A percentile compares a stretch with the other conserved stretches of the same genome.
Evolutionary conservation across 2,888 invertebrate species (phyloP).

Genomic region (Leucania comma): DNA sequence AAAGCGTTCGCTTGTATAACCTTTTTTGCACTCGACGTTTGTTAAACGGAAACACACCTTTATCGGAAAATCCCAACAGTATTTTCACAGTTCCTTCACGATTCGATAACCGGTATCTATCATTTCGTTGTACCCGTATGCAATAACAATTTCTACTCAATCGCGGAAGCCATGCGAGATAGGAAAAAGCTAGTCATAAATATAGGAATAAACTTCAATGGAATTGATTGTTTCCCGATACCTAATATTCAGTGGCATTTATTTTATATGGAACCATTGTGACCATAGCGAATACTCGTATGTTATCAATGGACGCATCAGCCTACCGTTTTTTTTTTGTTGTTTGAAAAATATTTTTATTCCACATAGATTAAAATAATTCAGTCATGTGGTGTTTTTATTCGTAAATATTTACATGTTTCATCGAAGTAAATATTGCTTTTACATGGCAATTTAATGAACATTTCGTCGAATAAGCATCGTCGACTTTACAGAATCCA

Average conservation of each 20-base stretch:
- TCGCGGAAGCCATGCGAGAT: conserved; percentile 39
- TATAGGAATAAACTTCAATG: conserved; percentile 50
- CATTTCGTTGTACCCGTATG: conserved; percentile 41
- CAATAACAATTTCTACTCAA: conserved; percentile 49
- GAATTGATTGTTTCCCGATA: conserved; percentile 56
- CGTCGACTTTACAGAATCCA: conserved; percentile 16
- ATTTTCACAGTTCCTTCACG: conserved; percentile 40
- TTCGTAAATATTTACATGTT: too few species aligned
- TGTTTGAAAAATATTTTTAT: conserved; percentile 2
- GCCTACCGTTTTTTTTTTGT: conserved; percentile 11
- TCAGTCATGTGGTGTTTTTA: neutral
- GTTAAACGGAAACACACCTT: conserved; percentile 45
- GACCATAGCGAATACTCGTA: conserved; percentile 28
- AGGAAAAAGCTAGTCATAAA: conserved; percentile 45
- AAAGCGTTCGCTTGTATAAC: conserved; percentile 30
- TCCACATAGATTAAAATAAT: conserved; percentile 7
- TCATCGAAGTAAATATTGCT: conserved; percentile 3
- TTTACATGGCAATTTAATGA: conserved; percentile 13
- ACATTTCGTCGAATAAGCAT: neutral
- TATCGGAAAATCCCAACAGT: conserved; percentile 34
- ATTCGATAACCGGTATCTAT: conserved; percentile 38
- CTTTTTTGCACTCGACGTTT: conserved; percentile 46
- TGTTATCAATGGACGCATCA: conserved; percentile 28
- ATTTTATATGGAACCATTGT: conserved; percentile 35
- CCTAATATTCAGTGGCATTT: conserved; percentile 43